phyloP scores from a whole-genome alignment of 1,140 invertebrate genomes.

The Microvelia longipes region DNA sequence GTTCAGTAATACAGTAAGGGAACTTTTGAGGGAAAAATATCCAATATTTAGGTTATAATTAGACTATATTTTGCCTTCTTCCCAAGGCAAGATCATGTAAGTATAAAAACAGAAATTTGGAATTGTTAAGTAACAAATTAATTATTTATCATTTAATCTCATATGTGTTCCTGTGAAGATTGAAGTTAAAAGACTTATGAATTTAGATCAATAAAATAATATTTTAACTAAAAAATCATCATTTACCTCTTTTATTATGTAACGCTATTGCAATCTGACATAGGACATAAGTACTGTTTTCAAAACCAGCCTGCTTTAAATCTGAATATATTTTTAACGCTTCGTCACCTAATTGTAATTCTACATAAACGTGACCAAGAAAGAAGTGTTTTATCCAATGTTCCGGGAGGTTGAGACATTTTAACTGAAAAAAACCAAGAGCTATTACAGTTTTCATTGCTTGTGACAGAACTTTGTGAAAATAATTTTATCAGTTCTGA shows the following conservation, averaged over 20 bases:
- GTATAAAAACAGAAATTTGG: too few relatives aligned
- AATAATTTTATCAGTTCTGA: too few relatives aligned
- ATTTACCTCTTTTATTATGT: conserved; percentile 75
- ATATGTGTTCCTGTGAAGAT: too few relatives aligned
- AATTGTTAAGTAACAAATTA: too few relatives aligned
- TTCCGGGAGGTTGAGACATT: conserved; percentile 61
- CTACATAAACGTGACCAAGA: conserved; percentile 74
- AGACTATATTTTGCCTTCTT: too few relatives aligned
- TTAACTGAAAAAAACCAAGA: conserved; percentile 35
- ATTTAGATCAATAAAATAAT: background rate
- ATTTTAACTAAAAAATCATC: background rate
- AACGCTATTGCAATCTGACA: conserved; percentile 82
- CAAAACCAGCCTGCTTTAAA: conserved; percentile 62
- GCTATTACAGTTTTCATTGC: conserved; percentile 9
- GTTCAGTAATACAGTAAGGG: too few relatives aligned
- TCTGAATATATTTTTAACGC: conserved; percentile 66
- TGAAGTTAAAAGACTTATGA: too few relatives aligned
- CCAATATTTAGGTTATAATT: too few relatives aligned
- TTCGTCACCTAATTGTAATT: conserved; percentile 79
- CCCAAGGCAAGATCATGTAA: too few relatives aligned
- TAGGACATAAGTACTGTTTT: conserved; percentile 74
- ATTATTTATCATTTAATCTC: too few relatives aligned
- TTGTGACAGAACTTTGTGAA: too few relatives aligned
- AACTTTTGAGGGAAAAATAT: too few relatives aligned
- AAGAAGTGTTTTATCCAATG: conserved; percentile 96